phyloP scores from a whole-genome alignment of 1,140 invertebrate genomes.

The Campoletis sonorensis region DNA sequence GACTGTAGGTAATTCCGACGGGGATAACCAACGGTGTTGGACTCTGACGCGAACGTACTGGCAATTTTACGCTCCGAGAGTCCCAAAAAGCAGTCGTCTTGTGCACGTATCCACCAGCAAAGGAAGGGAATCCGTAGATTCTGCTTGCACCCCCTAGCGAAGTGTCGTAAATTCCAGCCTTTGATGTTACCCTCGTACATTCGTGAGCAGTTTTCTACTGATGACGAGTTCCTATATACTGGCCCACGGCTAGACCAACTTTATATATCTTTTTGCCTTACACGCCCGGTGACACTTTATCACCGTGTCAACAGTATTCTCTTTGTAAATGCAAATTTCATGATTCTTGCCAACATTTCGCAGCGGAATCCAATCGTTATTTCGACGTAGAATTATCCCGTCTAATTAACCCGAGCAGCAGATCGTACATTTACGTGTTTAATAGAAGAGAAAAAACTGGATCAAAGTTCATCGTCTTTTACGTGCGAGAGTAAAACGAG shows the following conservation, averaged over 20 bases:
- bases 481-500: background rate
- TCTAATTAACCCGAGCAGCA: background rate
- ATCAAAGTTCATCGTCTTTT: too few relatives aligned
- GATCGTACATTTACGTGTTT: background rate
- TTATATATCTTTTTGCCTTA: background rate
- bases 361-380: background rate
- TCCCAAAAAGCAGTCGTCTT: constrained; percentile 5
- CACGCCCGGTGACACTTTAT: background rate
- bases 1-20: constrained; percentile 3
- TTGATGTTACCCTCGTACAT: constrained; percentile 29
- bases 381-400: background rate
- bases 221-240: constrained; percentile 29
- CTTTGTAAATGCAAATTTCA: constrained; percentile 13
- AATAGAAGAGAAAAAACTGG: background rate
- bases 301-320: background rate
- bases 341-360: background rate
- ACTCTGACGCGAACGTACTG: constrained; percentile 24
- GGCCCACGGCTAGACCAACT: background rate
- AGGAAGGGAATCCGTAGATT: background rate
- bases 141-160: background rate
- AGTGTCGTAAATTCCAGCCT: constrained; percentile 28
- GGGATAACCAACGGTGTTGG: constrained; percentile 11
- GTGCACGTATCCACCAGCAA: constrained; percentile 12
- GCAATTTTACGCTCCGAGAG: constrained; percentile 18
- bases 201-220: constrained; percentile 17